Evolutionary conservation across 2,797 vertebrate species (phyloP).

Genomic region (Sternarchorhynchus goeldii): DNA sequence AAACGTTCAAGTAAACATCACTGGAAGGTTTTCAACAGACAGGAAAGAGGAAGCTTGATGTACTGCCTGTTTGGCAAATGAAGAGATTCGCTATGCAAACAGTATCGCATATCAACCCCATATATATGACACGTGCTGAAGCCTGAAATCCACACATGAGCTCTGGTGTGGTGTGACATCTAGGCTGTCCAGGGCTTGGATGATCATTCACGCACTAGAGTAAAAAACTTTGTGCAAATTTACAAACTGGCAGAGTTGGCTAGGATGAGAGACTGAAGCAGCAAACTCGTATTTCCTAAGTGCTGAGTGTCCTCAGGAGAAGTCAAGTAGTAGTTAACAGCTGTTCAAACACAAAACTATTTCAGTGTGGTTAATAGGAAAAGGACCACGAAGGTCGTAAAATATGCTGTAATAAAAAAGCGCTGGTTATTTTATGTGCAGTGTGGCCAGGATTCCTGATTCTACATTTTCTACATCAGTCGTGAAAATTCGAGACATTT

Average conservation of each 20-base stretch:
- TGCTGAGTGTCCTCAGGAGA: constrained; percentile 61
- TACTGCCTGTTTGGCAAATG: constrained; percentile 62
- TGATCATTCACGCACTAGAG: constrained; percentile 44
- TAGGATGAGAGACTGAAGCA: constrained; percentile 56
- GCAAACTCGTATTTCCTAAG: constrained; percentile 56
- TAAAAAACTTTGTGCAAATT: constrained; percentile 60
- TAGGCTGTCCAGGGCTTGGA: constrained; percentile 59
- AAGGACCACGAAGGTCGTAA: constrained; percentile 55
- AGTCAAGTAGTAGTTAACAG: constrained; percentile 59
- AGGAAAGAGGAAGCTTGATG: constrained; percentile 57
- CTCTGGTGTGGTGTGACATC: constrained; percentile 54
- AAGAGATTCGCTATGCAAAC: constrained; percentile 67
- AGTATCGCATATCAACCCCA: constrained; percentile 62
- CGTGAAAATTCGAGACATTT: constrained; percentile 43
- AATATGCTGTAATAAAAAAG: constrained; percentile 54
- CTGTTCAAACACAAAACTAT: constrained; percentile 64
- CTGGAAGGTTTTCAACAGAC: constrained; percentile 34
- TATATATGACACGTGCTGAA: constrained; percentile 63
- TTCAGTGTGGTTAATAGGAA: constrained; percentile 57
- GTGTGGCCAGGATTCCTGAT: constrained; percentile 36
- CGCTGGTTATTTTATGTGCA: constrained; percentile 27
- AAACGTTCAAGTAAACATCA: constrained; percentile 11
- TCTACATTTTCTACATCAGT: constrained; percentile 21
- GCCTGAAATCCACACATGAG: constrained; percentile 70
- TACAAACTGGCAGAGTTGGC: constrained; percentile 62